These are phyloP conservation scores for Ceratosolen fusciceps DNA, from an alignment of 1,140 invertebrate species.

Conservation along the genomic window DNA sequence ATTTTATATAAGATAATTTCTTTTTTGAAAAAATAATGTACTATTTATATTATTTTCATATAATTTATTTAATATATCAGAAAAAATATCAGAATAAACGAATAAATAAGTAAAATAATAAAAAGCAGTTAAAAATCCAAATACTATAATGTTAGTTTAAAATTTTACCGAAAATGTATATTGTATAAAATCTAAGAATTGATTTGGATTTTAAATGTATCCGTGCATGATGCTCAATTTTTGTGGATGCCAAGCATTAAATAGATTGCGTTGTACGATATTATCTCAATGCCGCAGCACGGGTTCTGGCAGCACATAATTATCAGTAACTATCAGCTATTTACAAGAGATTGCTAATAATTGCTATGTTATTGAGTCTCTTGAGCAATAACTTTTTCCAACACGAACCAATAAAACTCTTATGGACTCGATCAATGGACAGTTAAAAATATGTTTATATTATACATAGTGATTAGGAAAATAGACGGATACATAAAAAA, in stretches of 20 bases:
- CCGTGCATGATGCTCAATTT: background rate
- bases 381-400: slow-evolving; percentile 66
- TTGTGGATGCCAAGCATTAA: slow-evolving; percentile 58
- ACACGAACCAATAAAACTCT: background rate
- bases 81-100: no score
- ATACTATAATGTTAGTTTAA: background rate
- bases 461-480: no score
- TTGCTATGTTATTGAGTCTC: slow-evolving; percentile 70
- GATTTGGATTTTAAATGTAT: background rate
- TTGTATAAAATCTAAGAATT: background rate
- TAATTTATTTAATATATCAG: no score
- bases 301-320: slow-evolving; percentile 68
- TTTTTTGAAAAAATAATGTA: no score
- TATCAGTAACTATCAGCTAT: slow-evolving; percentile 73
- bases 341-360: slow-evolving; percentile 73
- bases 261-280: slow-evolving; percentile 62
- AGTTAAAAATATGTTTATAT: no score
- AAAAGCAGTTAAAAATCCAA: no score
- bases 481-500: no score
- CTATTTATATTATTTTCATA: no score
- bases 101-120: background rate
- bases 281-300: slow-evolving; percentile 65
- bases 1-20: no score
- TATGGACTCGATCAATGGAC: no score
- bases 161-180: background rate